Evolutionary conservation across 2,113 vertebrate species (phyloP), one percentile per base, ranked within the genome.

Genomic region (Meriones unguiculatus): DNA sequence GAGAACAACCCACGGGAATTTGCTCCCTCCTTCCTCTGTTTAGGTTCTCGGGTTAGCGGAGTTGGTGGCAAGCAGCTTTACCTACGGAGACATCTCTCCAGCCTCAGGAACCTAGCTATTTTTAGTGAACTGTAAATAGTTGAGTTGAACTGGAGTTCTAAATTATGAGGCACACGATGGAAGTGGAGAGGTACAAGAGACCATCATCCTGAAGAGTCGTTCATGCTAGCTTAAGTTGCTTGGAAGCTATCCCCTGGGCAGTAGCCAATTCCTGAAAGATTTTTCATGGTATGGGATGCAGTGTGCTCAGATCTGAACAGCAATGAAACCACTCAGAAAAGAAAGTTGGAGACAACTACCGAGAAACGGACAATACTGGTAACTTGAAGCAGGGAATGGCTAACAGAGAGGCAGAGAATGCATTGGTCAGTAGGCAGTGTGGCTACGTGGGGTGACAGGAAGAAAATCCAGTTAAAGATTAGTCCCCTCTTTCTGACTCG

Each of bases 311-410:
- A 92, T 76, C 52, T 81, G 52, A 89, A 64, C 87, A 90, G 89
- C 59, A 92, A 59, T 92, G 77, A 89, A 57, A 54, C 59, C 38
- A 77, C 14, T 91, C 69, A n/a, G 87, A 62, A 77, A 77, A 95
- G 17, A 64, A 76, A 92, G 38, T 87, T 87, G 52, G 46, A 82
- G 69, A 72, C 30, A 69, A 6, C 80, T 72, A 20, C 22, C 76
- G 15, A 57, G 70, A 72, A 50, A 87, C 38, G 69, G 52, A 57
- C 82, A 90, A 97, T 41, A 57, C 24, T 46, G 84, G 10, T 64
- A 70, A 84, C 9, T 65, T 90, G 25, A 92, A 73, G 80, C 41
- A 62, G 81, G 54, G n/a, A 72, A 28, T 82, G 50, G 24, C 3
- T 22, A 77, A 46, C 10, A 89, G 38, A 89, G 38, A 41, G 46